Percentiles rank a stretch among this genome's conserved stretches.
These are phyloP conservation scores for Marmota flaviventris DNA, from an alignment of 2,113 vertebrate species.

Conservation along the genomic window DNA sequence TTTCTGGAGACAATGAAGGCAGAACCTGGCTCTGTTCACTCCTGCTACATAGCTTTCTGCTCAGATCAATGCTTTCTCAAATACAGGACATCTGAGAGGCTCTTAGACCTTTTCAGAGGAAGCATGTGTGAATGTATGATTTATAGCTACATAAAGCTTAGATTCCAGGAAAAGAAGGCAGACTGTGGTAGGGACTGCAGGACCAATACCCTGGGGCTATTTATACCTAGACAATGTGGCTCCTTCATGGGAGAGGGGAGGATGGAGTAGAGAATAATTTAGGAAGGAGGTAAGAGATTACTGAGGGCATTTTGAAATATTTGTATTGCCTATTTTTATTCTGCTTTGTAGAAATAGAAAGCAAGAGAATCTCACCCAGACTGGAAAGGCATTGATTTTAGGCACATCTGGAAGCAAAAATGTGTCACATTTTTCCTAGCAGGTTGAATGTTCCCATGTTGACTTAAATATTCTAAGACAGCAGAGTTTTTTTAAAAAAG, in stretches of 20 bases:
- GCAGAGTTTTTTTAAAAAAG: not conserved
- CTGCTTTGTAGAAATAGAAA: conserved; percentile 41
- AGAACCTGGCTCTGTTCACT: not conserved
- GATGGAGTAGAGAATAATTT: not conserved
- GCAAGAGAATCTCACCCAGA: not conserved
- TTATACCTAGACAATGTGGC: conserved; percentile 55
- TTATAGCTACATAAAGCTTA: conserved; percentile 68
- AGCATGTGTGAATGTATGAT: conserved; percentile 71
- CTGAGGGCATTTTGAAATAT: conserved; percentile 16
- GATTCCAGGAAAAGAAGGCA: conserved; percentile 62
- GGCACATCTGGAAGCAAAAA: not conserved
- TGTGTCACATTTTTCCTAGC: not conserved
- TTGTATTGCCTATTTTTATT: conserved; percentile 44
- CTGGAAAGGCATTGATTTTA: conserved; percentile 61
- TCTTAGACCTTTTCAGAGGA: conserved; percentile 47
- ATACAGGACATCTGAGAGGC: conserved; percentile 14
- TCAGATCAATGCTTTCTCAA: conserved; percentile 59
- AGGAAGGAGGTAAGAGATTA: not conserved
- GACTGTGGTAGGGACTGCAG: not conserved
- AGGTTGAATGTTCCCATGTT: not conserved
- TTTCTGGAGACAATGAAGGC: not conserved
- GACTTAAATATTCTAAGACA: not conserved
- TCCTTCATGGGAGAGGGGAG: conserved; percentile 17
- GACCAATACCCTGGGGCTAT: conserved; percentile 4
- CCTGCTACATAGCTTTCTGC: not conserved